phyloP scores from a whole-genome alignment of 2,113 vertebrate genomes.

The Ivindomyrus marchei region DNA sequence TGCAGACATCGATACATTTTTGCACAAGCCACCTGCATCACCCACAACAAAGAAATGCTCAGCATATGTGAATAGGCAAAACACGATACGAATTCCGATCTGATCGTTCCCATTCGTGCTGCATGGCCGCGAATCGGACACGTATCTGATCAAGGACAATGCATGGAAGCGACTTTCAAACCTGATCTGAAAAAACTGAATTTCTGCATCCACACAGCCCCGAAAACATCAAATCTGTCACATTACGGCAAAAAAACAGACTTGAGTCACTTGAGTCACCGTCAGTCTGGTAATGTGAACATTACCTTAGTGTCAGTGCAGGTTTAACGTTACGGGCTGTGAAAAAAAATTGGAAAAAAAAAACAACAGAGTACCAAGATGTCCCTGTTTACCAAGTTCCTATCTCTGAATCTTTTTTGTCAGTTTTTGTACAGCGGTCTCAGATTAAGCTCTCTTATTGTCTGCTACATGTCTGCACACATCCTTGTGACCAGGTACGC shows the following conservation, averaged over 20 bases:
- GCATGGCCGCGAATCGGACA: neutral
- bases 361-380: neutral
- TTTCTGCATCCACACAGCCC: neutral
- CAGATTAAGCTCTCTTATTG: neutral
- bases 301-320: neutral
- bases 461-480: neutral
- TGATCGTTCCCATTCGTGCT: neutral
- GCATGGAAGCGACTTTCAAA: neutral
- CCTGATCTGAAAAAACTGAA: neutral
- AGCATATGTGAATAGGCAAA: neutral
- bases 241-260: neutral
- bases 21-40: neutral
- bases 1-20: neutral
- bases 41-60: neutral
- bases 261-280: neutral
- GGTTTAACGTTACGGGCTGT: neutral
- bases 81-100: neutral
- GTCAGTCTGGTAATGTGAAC: neutral
- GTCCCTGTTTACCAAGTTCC: neutral
- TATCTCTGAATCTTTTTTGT: neutral
- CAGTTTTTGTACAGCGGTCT: neutral
- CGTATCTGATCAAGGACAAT: neutral
- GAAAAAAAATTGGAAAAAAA: neutral
- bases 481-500: neutral
- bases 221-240: neutral